Conservation (phyloP, 2,797 vertebrate genomes). For the Varecia variegata region DNA sequence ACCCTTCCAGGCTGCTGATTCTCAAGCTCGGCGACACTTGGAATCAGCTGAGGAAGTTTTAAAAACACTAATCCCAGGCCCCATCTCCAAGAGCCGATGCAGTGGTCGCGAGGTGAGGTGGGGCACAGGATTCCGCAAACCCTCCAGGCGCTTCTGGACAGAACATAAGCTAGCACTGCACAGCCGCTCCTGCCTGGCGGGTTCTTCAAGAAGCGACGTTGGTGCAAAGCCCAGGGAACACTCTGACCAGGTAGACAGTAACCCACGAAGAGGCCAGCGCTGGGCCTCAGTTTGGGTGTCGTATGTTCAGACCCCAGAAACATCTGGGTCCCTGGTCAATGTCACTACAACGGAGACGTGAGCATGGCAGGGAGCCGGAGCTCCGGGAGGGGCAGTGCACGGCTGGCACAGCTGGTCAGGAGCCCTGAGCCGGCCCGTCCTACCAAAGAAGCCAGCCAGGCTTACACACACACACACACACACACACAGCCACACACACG, state of each 20-base stretch:
- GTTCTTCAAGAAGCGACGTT: not conserved
- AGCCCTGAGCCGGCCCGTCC: not conserved
- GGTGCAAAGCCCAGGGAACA: too few species aligned
- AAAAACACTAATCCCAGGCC: not conserved
- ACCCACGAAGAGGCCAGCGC: too few species aligned
- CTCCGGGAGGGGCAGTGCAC: not conserved
- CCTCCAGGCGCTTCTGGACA: not conserved
- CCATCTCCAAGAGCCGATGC: fast-evolving
- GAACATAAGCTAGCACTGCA: not conserved
- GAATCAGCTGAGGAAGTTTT: not conserved
- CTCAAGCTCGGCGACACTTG: fast-evolving
- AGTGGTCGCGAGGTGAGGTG: fast-evolving
- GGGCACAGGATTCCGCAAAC: not conserved
- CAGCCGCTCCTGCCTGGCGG: not conserved
- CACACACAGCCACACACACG: not conserved
- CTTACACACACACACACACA: not conserved
- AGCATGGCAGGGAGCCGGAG: too few species aligned
- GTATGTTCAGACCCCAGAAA: not conserved
- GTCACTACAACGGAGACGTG: too few species aligned
- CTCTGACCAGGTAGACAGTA: too few species aligned
- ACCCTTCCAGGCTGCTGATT: not conserved
- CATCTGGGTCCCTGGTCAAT: not conserved
- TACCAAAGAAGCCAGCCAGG: too few species aligned
- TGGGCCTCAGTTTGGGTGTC: not conserved
- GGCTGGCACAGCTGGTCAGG: not conserved